Base-by-base conservation (phyloP, 2,797 vertebrate genomes). In the Thaleichthys pacificus region DNA sequence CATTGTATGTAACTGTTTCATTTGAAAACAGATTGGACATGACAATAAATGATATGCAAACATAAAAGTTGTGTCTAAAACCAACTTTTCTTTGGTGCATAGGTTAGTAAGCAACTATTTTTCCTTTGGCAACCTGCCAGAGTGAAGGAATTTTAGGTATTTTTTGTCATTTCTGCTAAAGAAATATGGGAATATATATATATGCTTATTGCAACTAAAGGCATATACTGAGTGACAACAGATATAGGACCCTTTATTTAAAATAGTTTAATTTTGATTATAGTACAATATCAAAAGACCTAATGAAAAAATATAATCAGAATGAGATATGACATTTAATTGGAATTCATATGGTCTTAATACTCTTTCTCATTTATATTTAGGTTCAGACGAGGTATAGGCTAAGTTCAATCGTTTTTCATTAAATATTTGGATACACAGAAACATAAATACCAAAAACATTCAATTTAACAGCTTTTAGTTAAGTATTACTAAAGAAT, bases 361-460 rank as follows among this genome's bases (percentile, higher is more conserved):
- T 73, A 81, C 84, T 77, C 79, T 72, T 78, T 68, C 35, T 77
- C 77, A 87, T 64, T 69, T 68, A 81, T 73, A 78, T 75, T 81
- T 74, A 80, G 67, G 72, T 76, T 47, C n/a, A 66, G 68, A 75
- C 69, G 74, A 62, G 47, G 68, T 66, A 75, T 61, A 26, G 12
- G 51, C 78, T 73, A 57, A 80, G 84, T 84, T 78, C 61, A 80
- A 47, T 47, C 9, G 42, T 66, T 78, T 82, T 70, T 61, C 66
- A 71, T 72, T 80, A 67, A 69, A 73, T 49, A 17, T 79, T 49
- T 76, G 68, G 47, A 72, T 81, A 80, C 75, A 78, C 75, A 79
- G 86, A 87, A 82, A 87, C 83, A 91, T 92, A 91, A 92, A 92
- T 89, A 91, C 84, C 82, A 86, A 80, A 84, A 83, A 69, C 63